Base-by-base conservation (phyloP, 2,888 invertebrate genomes). In the Perizoma affinitatum region DNA sequence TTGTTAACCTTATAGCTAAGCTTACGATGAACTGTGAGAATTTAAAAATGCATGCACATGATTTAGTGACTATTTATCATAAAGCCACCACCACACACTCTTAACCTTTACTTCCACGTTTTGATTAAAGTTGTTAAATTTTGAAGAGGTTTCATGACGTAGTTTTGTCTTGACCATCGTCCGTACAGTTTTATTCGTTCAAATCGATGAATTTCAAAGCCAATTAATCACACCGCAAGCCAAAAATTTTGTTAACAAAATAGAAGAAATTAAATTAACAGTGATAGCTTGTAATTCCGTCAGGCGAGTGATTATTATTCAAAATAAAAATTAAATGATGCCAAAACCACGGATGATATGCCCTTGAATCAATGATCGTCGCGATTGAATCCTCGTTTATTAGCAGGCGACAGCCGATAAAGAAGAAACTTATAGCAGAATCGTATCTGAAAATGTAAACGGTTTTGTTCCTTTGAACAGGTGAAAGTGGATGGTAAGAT, bases 21-120 rank as follows among this genome's bases (percentile, higher is more conserved):
- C 89, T 86, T 83, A 86, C 79, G 80, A 86, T 83, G 82, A 79
- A 76, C 82, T 84, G 86, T 87, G 89, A 85, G 83, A 87, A 85
- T 83, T 86, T 82, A 85, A 86, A 82, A 87, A 87, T 83, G 88
- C 90, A 92, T 91, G 91, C 90, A 91, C 83, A 91, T 91, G 88
- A 89, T 84, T 83, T 78, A 81, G 89, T 88, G 89, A 87, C 76
- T 79, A 79, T 72, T 80, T 76, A 75, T 85, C 82, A 78, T 82
- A 83, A 89, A 90, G 90, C 90, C 90, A 90, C 90, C 91, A 92
- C 91, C 91, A 92, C 91, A 92, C 91, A 92, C 91, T 92, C 91
- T 90, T 87, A 87, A 92, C 90, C 91, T 86, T 84, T 73, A 88
- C 90, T 90, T 91, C 90, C 90, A 84, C 86, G 76, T 83, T 83